Percentiles rank a stretch among this genome's conserved stretches.
Conservation (phyloP, 1,140 invertebrate species). For the Cydia fagiglandana region DNA sequence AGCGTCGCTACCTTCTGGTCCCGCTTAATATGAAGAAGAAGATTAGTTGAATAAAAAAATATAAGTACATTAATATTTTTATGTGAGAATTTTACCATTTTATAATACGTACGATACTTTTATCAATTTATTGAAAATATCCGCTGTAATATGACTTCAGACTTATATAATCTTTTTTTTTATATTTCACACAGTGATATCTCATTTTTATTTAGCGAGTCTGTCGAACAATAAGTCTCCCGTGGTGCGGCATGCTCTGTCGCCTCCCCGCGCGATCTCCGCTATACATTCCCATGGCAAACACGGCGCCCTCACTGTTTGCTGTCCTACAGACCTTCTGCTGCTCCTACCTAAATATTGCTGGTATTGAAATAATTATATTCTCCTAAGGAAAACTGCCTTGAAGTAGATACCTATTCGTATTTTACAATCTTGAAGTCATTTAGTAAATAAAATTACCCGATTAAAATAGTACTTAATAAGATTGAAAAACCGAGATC, state of each 20-base stretch:
- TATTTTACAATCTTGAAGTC: too few relatives aligned
- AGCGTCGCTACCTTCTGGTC: too few relatives aligned
- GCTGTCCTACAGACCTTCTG: neutral
- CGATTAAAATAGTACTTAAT: too few relatives aligned
- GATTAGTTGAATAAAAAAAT: too few relatives aligned
- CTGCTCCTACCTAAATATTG: neutral
- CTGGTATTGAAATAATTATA: neutral
- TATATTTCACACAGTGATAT: conserved; percentile 33
- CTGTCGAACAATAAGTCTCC: conserved; percentile 42
- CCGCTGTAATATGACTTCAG: too few relatives aligned
- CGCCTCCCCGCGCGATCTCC: conserved; percentile 53
- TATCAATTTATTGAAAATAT: too few relatives aligned
- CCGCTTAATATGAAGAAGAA: too few relatives aligned
- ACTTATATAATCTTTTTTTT: neutral
- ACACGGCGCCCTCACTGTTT: conserved; percentile 48
- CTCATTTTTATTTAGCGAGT: conserved; percentile 37
- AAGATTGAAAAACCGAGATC: too few relatives aligned
- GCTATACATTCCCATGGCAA: conserved; percentile 58
- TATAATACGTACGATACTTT: too few relatives aligned
- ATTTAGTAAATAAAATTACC: neutral
- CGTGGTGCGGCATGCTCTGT: conserved; percentile 48
- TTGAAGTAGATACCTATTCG: neutral
- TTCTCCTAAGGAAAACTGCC: too few relatives aligned
- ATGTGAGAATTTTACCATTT: too few relatives aligned
- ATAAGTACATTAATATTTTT: too few relatives aligned